Base-by-base conservation (phyloP, 1,140 invertebrate genomes). In the Drosophila hydei region DNA sequence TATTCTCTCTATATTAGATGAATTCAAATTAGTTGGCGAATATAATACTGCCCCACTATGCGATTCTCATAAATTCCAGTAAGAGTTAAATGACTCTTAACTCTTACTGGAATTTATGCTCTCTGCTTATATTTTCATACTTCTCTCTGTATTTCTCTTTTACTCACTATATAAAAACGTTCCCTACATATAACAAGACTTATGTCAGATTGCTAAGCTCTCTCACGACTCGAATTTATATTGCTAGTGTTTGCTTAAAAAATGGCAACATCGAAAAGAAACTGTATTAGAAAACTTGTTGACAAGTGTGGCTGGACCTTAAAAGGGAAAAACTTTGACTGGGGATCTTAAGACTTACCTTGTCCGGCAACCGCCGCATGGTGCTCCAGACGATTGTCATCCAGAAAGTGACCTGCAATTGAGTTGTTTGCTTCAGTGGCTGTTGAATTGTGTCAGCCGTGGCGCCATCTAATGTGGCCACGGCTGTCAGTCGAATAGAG, bases 401-500 rank as follows among this genome's bases (percentile, higher is more conserved):
- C 91, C 59, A 92, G 78, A 76, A 91, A 80, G 77, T 92, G 91
- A 77, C 91, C 91, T 92, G 77, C 62, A 85, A 90, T 88, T 88
- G 83, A 88, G 83, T 79, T 88, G 83, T 88, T 83, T 71, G 63
- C 55, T 85, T 88, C 59, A 78, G 71, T 80, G 75, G 81, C 40
- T 65, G 67, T 55, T 72, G 62, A 68, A 68, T 73, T 73, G 63
- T 77, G 75, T 75, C 72, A 64, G 54, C 65, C 33, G 61, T 83
- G 83, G 83, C 83, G 83, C 78, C 83, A 72, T 79, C 76, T 83
- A 79, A 80, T 72, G 78, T 63, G 69, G 83, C 78, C 81, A 84
- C 71, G 81, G 77, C 64, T 87, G 81, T 85, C 81, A 70, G 77
- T 81, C 77, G 75, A 27, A 38, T 45, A 51, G 33, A 47, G 48